Base-by-base conservation (phyloP, 2,113 vertebrate genomes). In the Eira barbara region DNA sequence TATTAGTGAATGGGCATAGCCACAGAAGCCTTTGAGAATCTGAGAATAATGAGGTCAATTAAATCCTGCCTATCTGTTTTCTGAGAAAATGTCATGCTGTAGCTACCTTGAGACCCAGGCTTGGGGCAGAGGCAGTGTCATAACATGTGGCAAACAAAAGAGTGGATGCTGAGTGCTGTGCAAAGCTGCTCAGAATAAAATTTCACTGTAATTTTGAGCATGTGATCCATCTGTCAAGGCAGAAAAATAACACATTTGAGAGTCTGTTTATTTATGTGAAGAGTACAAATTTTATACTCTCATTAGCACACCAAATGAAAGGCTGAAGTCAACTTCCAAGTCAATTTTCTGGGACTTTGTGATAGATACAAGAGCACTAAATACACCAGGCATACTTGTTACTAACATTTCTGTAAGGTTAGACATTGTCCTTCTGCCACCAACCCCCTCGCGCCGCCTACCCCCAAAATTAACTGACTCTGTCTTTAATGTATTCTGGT, bases 31-130 rank as follows among this genome's bases (percentile, higher is more conserved):
- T 95, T 59, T 85, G 94, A 97, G 89, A 86, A 74, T 27, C 42
- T 25, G 57, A 81, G 81, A 88, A 89, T 89, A 98, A 97, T 74
- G 78, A 96, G 61, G 81, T 89, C 85, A 94, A 95, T 97, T 97
- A 93, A 95, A 90, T 34, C 79, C 82, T 96, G 82, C 91, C 85
- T 95, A 79, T 94, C 94, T 45, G 36, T 92, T 29, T 52, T 91
- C 20, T 52, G 94, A 47, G 69, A 97, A 97, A 95, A 97, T 87
- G 89, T 74, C 93, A 91, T 0, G 0, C 65, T 86, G 74, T 14
- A 63, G 52, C 85, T 93, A 91, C 47, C 45, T 47, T 74, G 91
- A 95, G 78, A 96, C 14, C 11, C 39, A 73, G 59, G 59, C 91
- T 93, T n/a, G 4, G 59, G 52, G 82, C 74, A 74, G 31, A 89